Conservation (phyloP, 2,113 vertebrate genomes). For the Sprattus sprattus region DNA sequence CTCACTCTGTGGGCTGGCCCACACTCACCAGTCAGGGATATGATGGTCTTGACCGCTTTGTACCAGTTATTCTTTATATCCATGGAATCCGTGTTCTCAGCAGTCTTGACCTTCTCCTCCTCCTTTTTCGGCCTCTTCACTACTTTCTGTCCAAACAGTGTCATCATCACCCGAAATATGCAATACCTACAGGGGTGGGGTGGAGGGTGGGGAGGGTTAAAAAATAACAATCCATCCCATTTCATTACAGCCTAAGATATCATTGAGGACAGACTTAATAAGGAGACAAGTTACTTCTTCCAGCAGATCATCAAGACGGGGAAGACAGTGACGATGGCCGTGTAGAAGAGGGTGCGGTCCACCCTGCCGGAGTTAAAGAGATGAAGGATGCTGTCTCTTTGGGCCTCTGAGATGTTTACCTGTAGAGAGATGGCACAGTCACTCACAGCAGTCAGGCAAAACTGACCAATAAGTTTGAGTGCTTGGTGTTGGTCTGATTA, state of each 20-base stretch:
- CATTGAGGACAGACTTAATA: neutral
- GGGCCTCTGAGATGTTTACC: neutral
- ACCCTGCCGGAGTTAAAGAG: constrained; percentile 5
- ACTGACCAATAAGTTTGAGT: too few species aligned
- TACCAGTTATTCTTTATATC: constrained; percentile 23
- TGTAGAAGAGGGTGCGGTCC: constrained; percentile 28
- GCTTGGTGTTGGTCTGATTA: neutral
- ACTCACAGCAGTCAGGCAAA: neutral
- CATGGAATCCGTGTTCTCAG: neutral
- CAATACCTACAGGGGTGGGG: constrained; percentile 14
- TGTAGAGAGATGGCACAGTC: neutral
- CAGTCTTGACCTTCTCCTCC: neutral
- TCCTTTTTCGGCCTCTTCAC: neutral
- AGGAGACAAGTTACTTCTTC: constrained; percentile 16
- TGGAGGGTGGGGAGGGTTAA: too few species aligned
- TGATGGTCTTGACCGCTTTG: constrained; percentile 12
- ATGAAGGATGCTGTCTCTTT: constrained; percentile 5
- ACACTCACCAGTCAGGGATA: constrained; percentile 11
- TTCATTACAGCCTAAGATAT: too few species aligned
- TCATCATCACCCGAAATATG: constrained; percentile 16
- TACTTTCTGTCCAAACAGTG: neutral
- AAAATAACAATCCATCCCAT: neutral
- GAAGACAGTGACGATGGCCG: constrained; percentile 13
- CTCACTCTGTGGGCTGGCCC: neutral
- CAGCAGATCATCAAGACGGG: constrained; percentile 31